Percentiles rank a stretch among this genome's conserved stretches.
These are phyloP conservation scores for Apamea crenata DNA, from an alignment of 2,888 invertebrate genomes.

Conservation along the genomic window DNA sequence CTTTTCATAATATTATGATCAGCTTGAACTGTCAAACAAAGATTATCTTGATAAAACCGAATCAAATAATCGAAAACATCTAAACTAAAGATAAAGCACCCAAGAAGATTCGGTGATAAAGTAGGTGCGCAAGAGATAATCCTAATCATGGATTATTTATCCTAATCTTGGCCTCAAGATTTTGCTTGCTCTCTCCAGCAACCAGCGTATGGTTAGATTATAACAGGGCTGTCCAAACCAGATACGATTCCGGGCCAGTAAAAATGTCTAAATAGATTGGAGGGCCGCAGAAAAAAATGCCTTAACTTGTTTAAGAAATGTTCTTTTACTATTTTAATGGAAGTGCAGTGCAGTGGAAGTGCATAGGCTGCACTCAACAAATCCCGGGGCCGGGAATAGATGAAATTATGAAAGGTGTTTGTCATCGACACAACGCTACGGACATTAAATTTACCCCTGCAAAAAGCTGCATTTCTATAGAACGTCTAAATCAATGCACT, in stretches of 20 bases:
- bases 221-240: neutral
- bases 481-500: too few species aligned
- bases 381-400: neutral
- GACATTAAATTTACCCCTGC: too few species aligned
- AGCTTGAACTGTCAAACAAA: conserved; percentile 21
- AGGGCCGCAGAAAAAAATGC: neutral
- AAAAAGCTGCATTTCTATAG: too few species aligned
- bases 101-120: neutral
- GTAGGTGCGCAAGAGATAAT: neutral
- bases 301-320: too few species aligned
- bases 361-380: neutral
- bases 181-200: too few species aligned
- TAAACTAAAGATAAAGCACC: neutral
- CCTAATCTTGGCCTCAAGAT: conserved; percentile 9
- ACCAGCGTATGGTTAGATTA: neutral
- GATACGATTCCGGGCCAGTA: neutral
- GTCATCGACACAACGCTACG: too few species aligned
- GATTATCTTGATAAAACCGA: neutral
- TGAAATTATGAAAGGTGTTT: too few species aligned
- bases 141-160: conserved; percentile 2
- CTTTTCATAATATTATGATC: neutral
- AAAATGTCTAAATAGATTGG: neutral
- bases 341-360: too few species aligned
- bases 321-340: too few species aligned
- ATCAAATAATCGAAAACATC: conserved; percentile 9